Percentiles rank a stretch among this genome's conserved stretches.
Evolutionary conservation across 2,888 invertebrate species (phyloP).

Genomic region (Aspidiotus destructor): DNA sequence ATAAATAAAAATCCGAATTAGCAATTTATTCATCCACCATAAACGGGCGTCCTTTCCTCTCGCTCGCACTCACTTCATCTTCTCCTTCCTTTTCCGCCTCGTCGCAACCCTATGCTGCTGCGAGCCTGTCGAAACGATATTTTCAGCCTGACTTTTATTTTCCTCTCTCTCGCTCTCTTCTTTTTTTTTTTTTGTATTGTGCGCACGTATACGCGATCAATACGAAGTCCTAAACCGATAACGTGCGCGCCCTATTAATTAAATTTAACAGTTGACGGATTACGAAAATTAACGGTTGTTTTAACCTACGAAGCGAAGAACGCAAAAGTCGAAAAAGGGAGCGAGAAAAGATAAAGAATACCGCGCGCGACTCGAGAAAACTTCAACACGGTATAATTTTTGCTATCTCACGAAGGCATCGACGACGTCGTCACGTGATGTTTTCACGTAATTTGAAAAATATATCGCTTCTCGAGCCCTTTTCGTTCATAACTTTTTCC

Average conservation of each 20-base stretch:
- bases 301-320: no score
- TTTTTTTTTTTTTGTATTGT: not conserved
- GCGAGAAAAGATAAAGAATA: no score
- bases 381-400: no score
- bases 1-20: constrained; percentile 15
- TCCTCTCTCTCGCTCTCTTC: constrained; percentile 8
- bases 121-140: no score
- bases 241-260: constrained; percentile 22
- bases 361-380: no score
- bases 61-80: not conserved
- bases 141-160: not conserved
- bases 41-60: not conserved
- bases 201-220: constrained; percentile 12
- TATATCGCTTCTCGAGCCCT: no score
- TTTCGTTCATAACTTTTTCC: no score
- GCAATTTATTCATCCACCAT: not conserved
- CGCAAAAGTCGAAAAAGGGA: no score
- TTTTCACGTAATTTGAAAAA: no score
- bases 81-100: not conserved
- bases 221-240: not conserved
- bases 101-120: not conserved
- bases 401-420: no score
- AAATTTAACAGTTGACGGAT: constrained; percentile 23
- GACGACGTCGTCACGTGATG: no score
- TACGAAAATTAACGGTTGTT: constrained; percentile 15